Evolutionary conservation across 2,888 invertebrate genomes (phyloP), one percentile per base, ranked within the genome.

Genomic region (Polyploca ridens): DNA sequence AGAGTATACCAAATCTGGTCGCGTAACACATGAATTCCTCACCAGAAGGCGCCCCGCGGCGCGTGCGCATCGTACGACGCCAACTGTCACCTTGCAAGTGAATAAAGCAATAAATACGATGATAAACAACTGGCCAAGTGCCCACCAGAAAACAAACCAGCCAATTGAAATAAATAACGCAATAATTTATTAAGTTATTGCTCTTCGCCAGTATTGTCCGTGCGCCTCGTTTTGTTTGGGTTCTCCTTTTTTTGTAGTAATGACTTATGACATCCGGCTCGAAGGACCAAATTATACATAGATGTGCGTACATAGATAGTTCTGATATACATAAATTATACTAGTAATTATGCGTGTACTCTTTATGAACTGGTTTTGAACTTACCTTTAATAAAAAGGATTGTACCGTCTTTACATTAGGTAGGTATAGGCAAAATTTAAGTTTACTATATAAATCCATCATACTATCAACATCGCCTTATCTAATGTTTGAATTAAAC

Each of bases 81-180:
- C 75, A 79, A 81, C 77, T 72, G 75, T 75, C 77, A 73, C 72
- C 72, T 68, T 69, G 76, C 71, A 77, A 68, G 68, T 67, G 71
- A 66, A 83, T 82, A 75, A 78, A 81, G 78, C 77, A 74, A 79
- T 82, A 82, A 81, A 79, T 77, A 78, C 71, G 64, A 74, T 80
- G 81, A 82, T 79, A 83, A 82, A 85, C 81, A 76, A 72, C 78
- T 78, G 54, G 8, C 54, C 54, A 54, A 58, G 64, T 71, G 68
- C 62, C 68, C 64, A 59, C 65, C 68, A 74, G 76, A 80, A 82
- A 82, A 84, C 84, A 81, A 83, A 85, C 81, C 73, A 67, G 69
- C 71, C 77, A 72, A 86, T 86, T 83, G 85, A 87, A 85, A 85
- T 85, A 83, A 84, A 85, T 80, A 82, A 61, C 76, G 76, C 81